Conservation (phyloP, 2,888 invertebrate genomes). For the Cheiracanthium punctorium region DNA sequence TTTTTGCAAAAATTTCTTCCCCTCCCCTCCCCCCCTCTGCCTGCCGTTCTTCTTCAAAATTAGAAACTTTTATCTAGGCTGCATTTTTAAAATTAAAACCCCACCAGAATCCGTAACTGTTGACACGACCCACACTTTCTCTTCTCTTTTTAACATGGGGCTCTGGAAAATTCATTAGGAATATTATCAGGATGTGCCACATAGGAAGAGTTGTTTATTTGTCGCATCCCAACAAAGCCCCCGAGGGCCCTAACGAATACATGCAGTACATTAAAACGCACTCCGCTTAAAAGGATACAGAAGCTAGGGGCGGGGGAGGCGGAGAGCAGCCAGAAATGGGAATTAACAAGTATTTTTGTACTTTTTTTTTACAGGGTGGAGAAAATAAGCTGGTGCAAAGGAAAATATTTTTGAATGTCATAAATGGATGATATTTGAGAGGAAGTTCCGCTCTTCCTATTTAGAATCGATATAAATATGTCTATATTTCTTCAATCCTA, state of each 20-base stretch:
- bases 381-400: neutral
- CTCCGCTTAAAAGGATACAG: slow-evolving; percentile 56
- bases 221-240: neutral
- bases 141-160: neutral
- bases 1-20: no score
- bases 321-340: neutral
- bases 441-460: no score
- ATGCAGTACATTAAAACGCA: slow-evolving; percentile 56
- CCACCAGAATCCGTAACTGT: neutral
- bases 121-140: slow-evolving; percentile 9
- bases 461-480: no score
- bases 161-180: slow-evolving; percentile 10
- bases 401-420: neutral
- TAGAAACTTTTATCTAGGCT: no score
- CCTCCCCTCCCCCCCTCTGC: no score
- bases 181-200: slow-evolving; percentile 16
- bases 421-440: neutral
- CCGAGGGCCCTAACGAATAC: slow-evolving; percentile 14
- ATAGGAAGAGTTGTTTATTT: slow-evolving; percentile 11
- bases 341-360: slow-evolving; percentile 3
- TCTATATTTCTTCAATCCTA: no score
- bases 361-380: neutral
- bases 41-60: no score
- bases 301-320: neutral
- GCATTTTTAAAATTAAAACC: slow-evolving; percentile 3